Base-by-base conservation (phyloP, 2,888 invertebrate genomes). In the Arge pagana region DNA sequence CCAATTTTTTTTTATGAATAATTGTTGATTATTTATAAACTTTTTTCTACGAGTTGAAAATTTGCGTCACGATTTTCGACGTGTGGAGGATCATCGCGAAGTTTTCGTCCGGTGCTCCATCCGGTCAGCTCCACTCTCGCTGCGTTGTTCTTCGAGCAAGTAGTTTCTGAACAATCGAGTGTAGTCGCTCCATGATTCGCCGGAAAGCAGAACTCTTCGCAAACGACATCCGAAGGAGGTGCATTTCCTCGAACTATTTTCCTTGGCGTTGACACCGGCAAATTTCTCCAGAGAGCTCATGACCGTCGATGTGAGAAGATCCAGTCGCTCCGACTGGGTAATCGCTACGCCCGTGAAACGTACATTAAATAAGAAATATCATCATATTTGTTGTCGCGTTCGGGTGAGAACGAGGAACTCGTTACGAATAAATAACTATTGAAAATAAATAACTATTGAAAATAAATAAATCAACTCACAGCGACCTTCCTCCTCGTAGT, bases 181-280 rank as follows among this genome's bases (percentile, higher is more conserved):
- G 24, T 70, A 70, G 50, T 69, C 67, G 4, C 52, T 50, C 71
- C 69, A 71, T 10, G 67, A 55, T 21, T 65, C 62, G n/a, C 57
- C 53, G 7, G 45, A 45, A 28, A 39, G 48, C 3, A 69, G 45
- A 2, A 60, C 79, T 58, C 78, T 72, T 48, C 77, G 76, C 51
- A 81, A 69, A 50, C 81, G 79, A 63, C 83, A 83, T 43, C 76
- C 70, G 53, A 81, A 58, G 15, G 65, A 63, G 23, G 78, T 77
- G 58, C 82, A 83, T 59, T 78, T 77, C n/a, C 68, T 68, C 0
- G 74, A 68, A 57, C 79, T 40, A 21, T 35, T 55, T 19, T 48
- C 43, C 11, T 28, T 23, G 8, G 7, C 26, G 36, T 60, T 67
- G 45, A 42, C 21, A 3, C 39, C 39, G 5, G 62, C 53, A 51